Conservation (phyloP, 2,888 invertebrate species). For the Stenodera caucasica region DNA sequence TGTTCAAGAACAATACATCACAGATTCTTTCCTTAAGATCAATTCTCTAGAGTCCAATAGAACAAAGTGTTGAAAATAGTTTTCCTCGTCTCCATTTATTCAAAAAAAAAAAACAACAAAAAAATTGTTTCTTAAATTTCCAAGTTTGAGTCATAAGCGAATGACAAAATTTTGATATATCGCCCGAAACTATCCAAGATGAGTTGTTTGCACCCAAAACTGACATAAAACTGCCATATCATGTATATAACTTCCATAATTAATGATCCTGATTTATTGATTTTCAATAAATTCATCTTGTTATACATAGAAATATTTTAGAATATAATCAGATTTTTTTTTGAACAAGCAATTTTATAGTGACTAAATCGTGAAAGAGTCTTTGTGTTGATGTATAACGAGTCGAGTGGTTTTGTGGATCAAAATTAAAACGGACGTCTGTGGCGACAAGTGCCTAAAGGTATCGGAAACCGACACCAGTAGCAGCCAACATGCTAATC, state of each 20-base stretch:
- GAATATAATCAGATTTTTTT: background rate
- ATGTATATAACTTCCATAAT: constrained; percentile 25
- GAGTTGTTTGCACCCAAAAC: constrained; percentile 20
- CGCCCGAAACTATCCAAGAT: constrained; percentile 8
- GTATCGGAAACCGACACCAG: constrained; percentile 26
- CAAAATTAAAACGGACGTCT: constrained; percentile 19
- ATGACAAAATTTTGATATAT: constrained; percentile 18
- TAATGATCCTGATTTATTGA: constrained; percentile 21
- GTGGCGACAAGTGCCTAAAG: constrained; percentile 20
- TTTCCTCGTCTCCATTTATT: background rate
- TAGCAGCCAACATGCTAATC: constrained; percentile 27
- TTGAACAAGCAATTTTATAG: too few relatives aligned
- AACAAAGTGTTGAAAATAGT: background rate
- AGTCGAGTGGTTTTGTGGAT: background rate
- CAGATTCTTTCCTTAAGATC: background rate
- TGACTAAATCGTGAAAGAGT: too few relatives aligned
- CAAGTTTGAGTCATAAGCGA: background rate
- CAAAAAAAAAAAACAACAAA: background rate
- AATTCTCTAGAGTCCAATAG: background rate
- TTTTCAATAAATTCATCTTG: constrained; percentile 13
- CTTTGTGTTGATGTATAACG: background rate
- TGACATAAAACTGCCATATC: constrained; percentile 25
- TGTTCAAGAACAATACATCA: constrained; percentile 9
- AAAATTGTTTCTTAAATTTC: background rate
- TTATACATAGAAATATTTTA: background rate